phyloP scores from a whole-genome alignment of 2,113 vertebrate species.

The Melospiza georgiana region DNA sequence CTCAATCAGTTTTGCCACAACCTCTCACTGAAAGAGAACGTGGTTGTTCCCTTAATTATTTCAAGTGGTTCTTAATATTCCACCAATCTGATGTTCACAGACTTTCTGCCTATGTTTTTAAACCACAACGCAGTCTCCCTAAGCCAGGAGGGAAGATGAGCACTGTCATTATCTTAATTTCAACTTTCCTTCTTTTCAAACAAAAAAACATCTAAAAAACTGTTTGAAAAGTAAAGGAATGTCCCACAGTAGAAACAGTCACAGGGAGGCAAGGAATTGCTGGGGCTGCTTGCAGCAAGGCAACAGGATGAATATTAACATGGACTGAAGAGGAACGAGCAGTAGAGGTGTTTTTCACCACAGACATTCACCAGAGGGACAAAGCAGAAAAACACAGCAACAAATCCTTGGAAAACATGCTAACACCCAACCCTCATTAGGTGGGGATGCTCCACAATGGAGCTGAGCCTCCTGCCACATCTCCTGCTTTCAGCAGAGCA shows the following conservation, averaged over 20 bases:
- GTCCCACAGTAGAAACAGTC: neutral
- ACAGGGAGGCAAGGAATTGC: neutral
- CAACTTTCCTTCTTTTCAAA: neutral
- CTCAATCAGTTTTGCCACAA: neutral
- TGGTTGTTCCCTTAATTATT: neutral
- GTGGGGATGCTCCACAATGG: rapidly evolving
- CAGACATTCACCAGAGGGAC: neutral
- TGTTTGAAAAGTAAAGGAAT: neutral
- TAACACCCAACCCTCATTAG: neutral
- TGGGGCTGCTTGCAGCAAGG: neutral
- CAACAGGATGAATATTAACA: neutral
- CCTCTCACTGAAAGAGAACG: neutral
- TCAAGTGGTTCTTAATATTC: neutral
- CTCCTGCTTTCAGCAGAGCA: neutral
- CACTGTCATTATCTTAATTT: neutral
- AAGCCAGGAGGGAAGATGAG: neutral
- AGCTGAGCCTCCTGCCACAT: neutral
- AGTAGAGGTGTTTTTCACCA: neutral
- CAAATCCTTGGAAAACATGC: rapidly evolving
- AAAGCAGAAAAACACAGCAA: neutral
- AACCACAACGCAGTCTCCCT: neutral
- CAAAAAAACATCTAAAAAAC: neutral
- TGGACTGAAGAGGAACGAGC: neutral
- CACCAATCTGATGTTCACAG: neutral
- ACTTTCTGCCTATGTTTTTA: neutral